Conservation (phyloP, 1,140 invertebrate genomes). For the Probaryconus sp. region DNA sequence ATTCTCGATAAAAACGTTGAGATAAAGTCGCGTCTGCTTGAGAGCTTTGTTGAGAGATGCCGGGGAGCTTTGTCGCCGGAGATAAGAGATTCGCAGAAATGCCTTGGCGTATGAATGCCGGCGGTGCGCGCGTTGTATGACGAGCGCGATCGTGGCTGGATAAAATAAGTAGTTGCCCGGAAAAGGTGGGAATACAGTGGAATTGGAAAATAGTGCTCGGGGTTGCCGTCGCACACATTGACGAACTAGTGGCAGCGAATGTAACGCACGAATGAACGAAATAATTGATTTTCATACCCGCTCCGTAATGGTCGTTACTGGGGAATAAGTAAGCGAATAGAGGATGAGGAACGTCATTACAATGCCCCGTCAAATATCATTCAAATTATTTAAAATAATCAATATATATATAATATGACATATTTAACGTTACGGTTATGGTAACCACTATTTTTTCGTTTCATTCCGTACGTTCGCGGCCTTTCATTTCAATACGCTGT, state of each 20-base stretch:
- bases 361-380: constrained; percentile 37
- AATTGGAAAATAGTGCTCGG: constrained; percentile 76
- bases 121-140: constrained; percentile 46
- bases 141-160: constrained; percentile 16
- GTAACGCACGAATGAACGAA: constrained; percentile 77
- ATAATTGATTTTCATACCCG: constrained; percentile 73
- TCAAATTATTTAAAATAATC: constrained; percentile 44
- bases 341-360: constrained; percentile 31
- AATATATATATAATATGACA: constrained; percentile 14
- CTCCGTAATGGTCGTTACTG: constrained; percentile 50
- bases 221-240: constrained; percentile 75
- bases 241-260: constrained; percentile 74
- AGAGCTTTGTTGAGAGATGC: constrained; percentile 30
- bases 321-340: constrained; percentile 12
- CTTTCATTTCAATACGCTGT: no score
- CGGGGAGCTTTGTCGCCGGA: constrained; percentile 46
- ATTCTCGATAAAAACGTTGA: constrained; percentile 19
- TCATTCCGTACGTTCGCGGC: no score
- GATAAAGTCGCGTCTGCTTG: constrained; percentile 50
- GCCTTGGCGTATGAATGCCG: constrained; percentile 38
- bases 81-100: constrained; percentile 42
- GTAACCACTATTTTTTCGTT: no score
- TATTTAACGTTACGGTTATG: constrained; percentile 3
- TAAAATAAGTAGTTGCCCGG: constrained; percentile 55
- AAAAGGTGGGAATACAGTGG: constrained; percentile 70